These are phyloP conservation scores for Notocelia uddmanniana DNA, from an alignment of 2,888 invertebrate species.

Conservation along the genomic window DNA sequence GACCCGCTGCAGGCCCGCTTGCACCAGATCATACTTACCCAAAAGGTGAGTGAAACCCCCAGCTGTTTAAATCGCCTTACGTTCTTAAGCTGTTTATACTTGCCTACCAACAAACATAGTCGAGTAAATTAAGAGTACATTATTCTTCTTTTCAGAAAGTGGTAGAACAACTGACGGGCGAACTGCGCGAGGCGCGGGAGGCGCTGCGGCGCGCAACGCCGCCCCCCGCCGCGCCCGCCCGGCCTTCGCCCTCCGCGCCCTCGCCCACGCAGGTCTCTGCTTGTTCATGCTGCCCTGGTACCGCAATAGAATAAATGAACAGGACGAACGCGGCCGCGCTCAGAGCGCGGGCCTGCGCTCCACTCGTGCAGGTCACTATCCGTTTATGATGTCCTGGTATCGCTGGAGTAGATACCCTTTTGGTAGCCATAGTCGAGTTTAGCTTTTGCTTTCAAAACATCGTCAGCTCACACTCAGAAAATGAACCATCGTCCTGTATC, in stretches of 20 bases:
- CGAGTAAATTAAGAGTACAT: neutral
- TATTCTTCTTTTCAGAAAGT: constrained; percentile 84
- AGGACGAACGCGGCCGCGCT: constrained; percentile 49
- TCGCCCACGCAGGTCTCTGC: constrained; percentile 84
- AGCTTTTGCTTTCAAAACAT: neutral
- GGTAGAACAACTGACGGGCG: constrained; percentile 91
- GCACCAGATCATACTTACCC: constrained; percentile 92
- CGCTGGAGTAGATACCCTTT: neutral
- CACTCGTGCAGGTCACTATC: constrained; percentile 87
- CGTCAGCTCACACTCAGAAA: neutral
- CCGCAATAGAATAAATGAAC: constrained; percentile 35
- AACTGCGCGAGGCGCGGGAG: constrained; percentile 91
- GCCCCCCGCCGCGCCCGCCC: constrained; percentile 61
- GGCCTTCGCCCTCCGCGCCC: constrained; percentile 63
- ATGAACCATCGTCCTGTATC: constrained; percentile 1
- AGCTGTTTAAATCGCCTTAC: too few species aligned
- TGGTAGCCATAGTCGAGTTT: neutral
- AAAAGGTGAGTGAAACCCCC: constrained; percentile 85
- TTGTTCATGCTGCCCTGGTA: constrained; percentile 82
- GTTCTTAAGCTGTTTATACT: too few species aligned
- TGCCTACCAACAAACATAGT: too few species aligned
- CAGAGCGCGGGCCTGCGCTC: constrained; percentile 61
- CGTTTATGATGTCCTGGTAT: constrained; percentile 80
- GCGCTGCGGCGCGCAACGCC: constrained; percentile 84
- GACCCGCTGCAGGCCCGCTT: constrained; percentile 92